Percentiles rank a stretch among this genome's conserved stretches.
Evolutionary conservation across 23 tunicate species (phyloP).

Genomic region (Trididemnum nubilum): DNA sequence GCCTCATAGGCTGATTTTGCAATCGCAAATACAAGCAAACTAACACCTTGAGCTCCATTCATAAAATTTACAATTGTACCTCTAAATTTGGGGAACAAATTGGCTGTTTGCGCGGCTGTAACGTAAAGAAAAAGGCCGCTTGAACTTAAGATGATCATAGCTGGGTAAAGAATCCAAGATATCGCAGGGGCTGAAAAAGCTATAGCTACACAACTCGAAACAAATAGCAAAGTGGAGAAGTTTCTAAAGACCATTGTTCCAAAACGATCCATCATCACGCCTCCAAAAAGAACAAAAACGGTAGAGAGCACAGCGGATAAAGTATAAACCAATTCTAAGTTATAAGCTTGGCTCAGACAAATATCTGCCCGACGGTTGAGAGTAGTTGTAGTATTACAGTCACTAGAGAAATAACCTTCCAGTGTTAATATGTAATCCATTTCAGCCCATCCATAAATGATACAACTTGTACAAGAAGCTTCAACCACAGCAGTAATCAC

Average conservation of each 20-base stretch:
- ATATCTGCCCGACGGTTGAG: no score
- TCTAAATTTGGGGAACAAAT: slow-evolving; percentile 12
- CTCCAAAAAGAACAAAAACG: background rate
- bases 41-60: background rate
- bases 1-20: background rate
- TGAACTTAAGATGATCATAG: background rate
- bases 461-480: background rate
- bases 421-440: slow-evolving; percentile 3
- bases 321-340: slow-evolving; percentile 2
- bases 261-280: slow-evolving; percentile 4
- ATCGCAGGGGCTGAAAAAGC: background rate
- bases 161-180: slow-evolving; percentile 11
- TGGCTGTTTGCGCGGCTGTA: background rate
- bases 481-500: background rate
- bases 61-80: background rate
- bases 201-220: background rate
- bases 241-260: background rate
- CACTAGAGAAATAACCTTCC: slow-evolving; percentile 15
- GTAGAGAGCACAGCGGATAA: background rate
- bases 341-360: slow-evolving; percentile 14
- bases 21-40: background rate
- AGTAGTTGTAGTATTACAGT: background rate
- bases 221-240: background rate
- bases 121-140: background rate
- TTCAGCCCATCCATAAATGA: slow-evolving; percentile 4